Evolutionary conservation across 2,797 vertebrate species (phyloP), one percentile per base, ranked within the genome.

Genomic region (Huso huso): DNA sequence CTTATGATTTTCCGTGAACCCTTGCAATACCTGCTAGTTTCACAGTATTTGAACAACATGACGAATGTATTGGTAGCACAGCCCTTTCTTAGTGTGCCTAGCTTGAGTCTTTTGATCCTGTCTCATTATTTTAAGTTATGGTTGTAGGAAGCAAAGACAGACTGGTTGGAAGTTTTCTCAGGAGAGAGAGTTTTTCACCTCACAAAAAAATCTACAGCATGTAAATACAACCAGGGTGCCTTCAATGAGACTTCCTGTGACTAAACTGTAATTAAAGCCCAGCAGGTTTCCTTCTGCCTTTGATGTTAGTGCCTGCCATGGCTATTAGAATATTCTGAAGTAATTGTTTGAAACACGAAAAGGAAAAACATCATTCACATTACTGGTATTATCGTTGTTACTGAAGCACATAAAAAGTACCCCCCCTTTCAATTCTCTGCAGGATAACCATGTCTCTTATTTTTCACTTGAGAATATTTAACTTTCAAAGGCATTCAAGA

Each of bases 261-360:
- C 87, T 90, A 88, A 89, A 89, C 85, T 86, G 84, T 86, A 83
- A 89, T 91, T 90, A 88, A 88, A 86, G 86, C 83, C 83, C 84
- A 85, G 82, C 77, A 78, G 75, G 12, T 71, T 61, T 63, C 65
- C 78, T 85, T 83, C 79, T 55, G 57, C 23, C 82, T 91, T 91
- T 89, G 86, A 90, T 84, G 84, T 76, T 68, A 68, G 82, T 78
- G 82, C 81, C 4, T 82, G 83, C 77, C 55, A 72, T 78, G 71
- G 76, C 79, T 79, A 79, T 86, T 76, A 79, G 79, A 77, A 72
- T 82, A 79, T 83, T 84, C 74, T 67, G 53, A 73, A 50, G 55
- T 76, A 75, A 75, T 77, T 72, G 72, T 74, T 74, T 72, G 74
- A 9, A 6, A 62, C 13, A 62, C 23, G 73, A 84, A 83, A 78